Evolutionary conservation across 2,797 vertebrate species (phyloP).

Genomic region (Oryzias dopingdopingensis): DNA sequence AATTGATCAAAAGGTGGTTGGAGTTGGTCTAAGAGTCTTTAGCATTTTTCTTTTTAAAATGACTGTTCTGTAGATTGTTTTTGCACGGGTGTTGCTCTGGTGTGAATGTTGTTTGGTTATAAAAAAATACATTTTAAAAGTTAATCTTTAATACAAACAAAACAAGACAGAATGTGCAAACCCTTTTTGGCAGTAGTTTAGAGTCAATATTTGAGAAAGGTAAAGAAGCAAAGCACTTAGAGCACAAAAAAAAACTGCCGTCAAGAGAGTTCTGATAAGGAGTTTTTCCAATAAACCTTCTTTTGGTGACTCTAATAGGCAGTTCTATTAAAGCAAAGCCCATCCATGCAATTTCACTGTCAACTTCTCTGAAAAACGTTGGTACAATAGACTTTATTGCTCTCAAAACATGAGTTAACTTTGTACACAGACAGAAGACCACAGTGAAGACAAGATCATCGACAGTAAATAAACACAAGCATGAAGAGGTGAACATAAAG

Average conservation of each 20-base stretch:
- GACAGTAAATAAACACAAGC: slow-evolving; percentile 75
- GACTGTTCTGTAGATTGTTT: background rate
- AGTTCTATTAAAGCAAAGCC: slow-evolving; percentile 18
- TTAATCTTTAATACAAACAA: slow-evolving; percentile 14
- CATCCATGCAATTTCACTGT: slow-evolving; percentile 55
- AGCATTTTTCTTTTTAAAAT: too few relatives aligned
- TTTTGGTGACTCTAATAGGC: slow-evolving; percentile 12
- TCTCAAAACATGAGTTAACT: slow-evolving; percentile 80
- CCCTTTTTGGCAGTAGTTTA: slow-evolving; percentile 3
- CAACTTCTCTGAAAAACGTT: slow-evolving; percentile 61
- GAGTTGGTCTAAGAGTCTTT: too few relatives aligned
- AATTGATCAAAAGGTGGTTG: too few relatives aligned
- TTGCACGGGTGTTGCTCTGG: background rate
- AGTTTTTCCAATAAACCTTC: background rate
- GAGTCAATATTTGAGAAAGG: slow-evolving; percentile 17
- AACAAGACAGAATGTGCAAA: slow-evolving; percentile 7
- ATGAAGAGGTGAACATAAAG: slow-evolving; percentile 64
- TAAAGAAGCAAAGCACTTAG: slow-evolving; percentile 13
- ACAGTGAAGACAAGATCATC: slow-evolving; percentile 78
- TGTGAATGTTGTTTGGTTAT: background rate
- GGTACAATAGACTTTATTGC: slow-evolving; percentile 83
- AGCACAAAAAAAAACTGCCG: slow-evolving; percentile 11
- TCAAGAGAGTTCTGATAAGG: background rate
- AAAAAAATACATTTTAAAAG: slow-evolving; percentile 9
- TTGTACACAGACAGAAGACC: slow-evolving; percentile 80